These are phyloP conservation scores for Eupithecia tripunctaria DNA, from an alignment of 2,888 invertebrate species.

Conservation along the genomic window DNA sequence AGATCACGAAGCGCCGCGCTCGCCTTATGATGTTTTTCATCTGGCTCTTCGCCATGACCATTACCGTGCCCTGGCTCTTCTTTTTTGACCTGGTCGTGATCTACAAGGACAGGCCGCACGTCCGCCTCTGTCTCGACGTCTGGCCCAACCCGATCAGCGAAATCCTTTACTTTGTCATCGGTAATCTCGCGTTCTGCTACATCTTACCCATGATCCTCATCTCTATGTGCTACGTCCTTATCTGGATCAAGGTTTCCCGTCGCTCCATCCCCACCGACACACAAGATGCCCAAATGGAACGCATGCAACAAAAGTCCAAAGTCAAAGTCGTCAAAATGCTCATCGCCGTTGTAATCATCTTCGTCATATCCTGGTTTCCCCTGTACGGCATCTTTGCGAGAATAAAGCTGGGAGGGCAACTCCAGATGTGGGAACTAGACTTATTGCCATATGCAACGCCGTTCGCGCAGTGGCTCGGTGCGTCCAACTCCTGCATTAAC, in stretches of 20 bases:
- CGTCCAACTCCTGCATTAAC: slow-evolving; percentile 97
- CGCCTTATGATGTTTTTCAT: slow-evolving; percentile 94
- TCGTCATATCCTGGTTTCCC: slow-evolving; percentile 96
- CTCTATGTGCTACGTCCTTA: slow-evolving; percentile 95
- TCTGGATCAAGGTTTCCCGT: slow-evolving; percentile 95
- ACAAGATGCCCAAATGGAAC: slow-evolving; percentile 95
- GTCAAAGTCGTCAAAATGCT: slow-evolving; percentile 98
- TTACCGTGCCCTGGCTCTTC: slow-evolving; percentile 95
- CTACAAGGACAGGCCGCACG: slow-evolving; percentile 89
- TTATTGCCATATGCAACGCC: slow-evolving; percentile 92
- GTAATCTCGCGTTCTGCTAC: slow-evolving; percentile 95
- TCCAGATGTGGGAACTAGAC: slow-evolving; percentile 91
- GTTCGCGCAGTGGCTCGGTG: slow-evolving; percentile 95
- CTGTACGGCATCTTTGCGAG: slow-evolving; percentile 95
- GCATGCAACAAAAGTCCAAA: slow-evolving; percentile 97
- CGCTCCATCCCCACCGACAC: slow-evolving; percentile 95
- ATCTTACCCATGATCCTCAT: slow-evolving; percentile 95
- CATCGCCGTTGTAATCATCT: slow-evolving; percentile 95
- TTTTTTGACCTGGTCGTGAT: slow-evolving; percentile 93
- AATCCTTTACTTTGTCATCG: slow-evolving; percentile 93
- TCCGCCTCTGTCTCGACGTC: slow-evolving; percentile 91
- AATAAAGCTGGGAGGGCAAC: slow-evolving; percentile 91
- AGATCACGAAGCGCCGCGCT: slow-evolving; percentile 95
- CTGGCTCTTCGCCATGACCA: slow-evolving; percentile 93
- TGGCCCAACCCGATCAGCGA: slow-evolving; percentile 94